Evolutionary conservation across 2,113 vertebrate genomes (phyloP).

Genomic region (Salvelinus sp.): DNA sequence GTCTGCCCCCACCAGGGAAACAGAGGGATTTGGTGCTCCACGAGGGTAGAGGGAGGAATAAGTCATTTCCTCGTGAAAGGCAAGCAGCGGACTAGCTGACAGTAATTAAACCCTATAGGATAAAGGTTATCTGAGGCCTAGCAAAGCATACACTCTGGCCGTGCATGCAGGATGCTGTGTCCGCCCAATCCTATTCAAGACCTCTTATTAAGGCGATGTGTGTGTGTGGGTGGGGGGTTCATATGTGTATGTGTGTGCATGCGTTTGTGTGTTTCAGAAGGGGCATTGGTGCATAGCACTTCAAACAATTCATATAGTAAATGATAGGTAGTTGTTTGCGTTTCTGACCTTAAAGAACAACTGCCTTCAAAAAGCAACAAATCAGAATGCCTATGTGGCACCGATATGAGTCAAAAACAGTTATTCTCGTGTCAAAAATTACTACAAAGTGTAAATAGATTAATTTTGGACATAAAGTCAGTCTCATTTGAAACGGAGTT

Average conservation of each 20-base stretch:
- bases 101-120: slow-evolving; percentile 82
- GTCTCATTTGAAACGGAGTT: too few species aligned
- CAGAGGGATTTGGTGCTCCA: slow-evolving; percentile 74
- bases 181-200: slow-evolving; percentile 73
- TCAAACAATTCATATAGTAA: slow-evolving; percentile 5
- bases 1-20: slow-evolving; percentile 65
- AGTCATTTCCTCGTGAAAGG: slow-evolving; percentile 77
- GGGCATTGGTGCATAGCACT: neutral
- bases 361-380: too few species aligned
- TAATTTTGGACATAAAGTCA: too few species aligned
- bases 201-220: slow-evolving; percentile 59
- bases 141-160: slow-evolving; percentile 59
- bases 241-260: neutral
- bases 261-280: slow-evolving; percentile 8
- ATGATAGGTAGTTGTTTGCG: neutral
- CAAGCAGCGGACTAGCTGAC: slow-evolving; percentile 70
- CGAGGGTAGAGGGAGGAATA: slow-evolving; percentile 72
- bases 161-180: slow-evolving; percentile 59
- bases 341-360: slow-evolving; percentile 1
- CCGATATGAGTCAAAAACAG: too few species aligned
- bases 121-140: slow-evolving; percentile 80
- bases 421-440: too few species aligned
- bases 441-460: too few species aligned
- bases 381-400: too few species aligned
- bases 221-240: slow-evolving; percentile 32